phyloP scores from a whole-genome alignment of 2,113 vertebrate genomes.

The Oryzias curvinotus region DNA sequence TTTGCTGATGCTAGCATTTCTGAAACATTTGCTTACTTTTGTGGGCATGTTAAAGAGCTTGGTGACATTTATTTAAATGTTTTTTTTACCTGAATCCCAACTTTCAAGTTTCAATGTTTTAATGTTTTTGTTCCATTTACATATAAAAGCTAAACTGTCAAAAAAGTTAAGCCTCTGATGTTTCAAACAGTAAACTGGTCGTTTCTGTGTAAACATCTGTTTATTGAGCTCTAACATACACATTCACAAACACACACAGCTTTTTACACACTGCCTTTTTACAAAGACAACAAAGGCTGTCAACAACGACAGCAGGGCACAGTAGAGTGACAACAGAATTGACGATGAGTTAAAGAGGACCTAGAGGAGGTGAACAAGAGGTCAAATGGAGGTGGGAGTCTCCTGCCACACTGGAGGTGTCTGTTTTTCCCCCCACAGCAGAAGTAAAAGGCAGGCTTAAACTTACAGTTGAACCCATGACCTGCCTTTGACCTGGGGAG shows the following conservation, averaged over 20 bases:
- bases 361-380: constrained; percentile 63
- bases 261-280: constrained; percentile 47
- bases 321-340: constrained; percentile 62
- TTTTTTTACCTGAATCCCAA: no score
- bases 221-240: constrained; percentile 50
- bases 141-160: constrained; percentile 9
- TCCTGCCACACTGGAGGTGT: constrained; percentile 61
- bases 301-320: constrained; percentile 53
- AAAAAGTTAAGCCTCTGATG: constrained; percentile 13
- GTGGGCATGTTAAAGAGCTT: no score
- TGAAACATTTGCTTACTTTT: no score
- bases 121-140: background rate
- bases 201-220: constrained; percentile 38
- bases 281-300: constrained; percentile 62
- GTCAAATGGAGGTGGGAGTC: constrained; percentile 72
- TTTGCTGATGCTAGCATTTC: no score
- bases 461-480: constrained; percentile 84
- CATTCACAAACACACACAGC: constrained; percentile 57
- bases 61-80: no score
- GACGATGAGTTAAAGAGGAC: constrained; percentile 65
- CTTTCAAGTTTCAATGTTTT: background rate
- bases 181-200: constrained; percentile 41
- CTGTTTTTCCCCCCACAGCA: constrained; percentile 59
- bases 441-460: constrained; percentile 76
- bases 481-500: constrained; percentile 79